phyloP scores from a whole-genome alignment of 1,140 invertebrate species.

The Drosophila chauvacae region DNA sequence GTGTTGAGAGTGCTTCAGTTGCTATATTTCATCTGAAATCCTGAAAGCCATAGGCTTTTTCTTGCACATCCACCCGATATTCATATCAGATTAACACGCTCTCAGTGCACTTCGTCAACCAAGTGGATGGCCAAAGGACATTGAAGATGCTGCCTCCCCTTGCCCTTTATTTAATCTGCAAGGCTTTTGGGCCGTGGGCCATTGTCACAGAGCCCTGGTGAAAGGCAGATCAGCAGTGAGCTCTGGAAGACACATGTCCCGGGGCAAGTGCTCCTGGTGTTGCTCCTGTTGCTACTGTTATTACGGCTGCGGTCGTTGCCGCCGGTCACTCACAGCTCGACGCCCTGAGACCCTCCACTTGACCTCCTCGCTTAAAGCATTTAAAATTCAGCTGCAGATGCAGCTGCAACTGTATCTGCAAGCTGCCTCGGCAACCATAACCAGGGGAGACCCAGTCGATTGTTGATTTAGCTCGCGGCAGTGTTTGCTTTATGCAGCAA shows the following conservation, averaged over 20 bases:
- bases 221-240: conserved; percentile 7
- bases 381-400: conserved; percentile 18
- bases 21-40: background rate
- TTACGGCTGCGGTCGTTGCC: conserved; percentile 25
- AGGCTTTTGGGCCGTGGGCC: conserved; percentile 1
- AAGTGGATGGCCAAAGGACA: background rate
- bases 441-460: conserved; percentile 21
- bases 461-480: conserved; percentile 30
- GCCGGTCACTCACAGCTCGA: conserved; percentile 11
- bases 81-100: background rate
- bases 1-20: background rate
- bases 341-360: conserved; percentile 19
- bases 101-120: conserved; percentile 7
- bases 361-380: conserved; percentile 25
- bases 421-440: background rate
- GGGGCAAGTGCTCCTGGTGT: background rate
- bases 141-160: background rate
- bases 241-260: conserved; percentile 1
- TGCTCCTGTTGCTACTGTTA: conserved; percentile 7
- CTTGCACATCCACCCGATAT: background rate
- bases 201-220: conserved; percentile 2
- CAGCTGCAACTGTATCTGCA: background rate
- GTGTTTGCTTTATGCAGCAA: conserved; percentile 28
- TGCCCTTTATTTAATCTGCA: conserved; percentile 2
- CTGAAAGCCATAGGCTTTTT: background rate